Conservation (phyloP, 2,797 vertebrate genomes). For the Leptoclinus maculatus region DNA sequence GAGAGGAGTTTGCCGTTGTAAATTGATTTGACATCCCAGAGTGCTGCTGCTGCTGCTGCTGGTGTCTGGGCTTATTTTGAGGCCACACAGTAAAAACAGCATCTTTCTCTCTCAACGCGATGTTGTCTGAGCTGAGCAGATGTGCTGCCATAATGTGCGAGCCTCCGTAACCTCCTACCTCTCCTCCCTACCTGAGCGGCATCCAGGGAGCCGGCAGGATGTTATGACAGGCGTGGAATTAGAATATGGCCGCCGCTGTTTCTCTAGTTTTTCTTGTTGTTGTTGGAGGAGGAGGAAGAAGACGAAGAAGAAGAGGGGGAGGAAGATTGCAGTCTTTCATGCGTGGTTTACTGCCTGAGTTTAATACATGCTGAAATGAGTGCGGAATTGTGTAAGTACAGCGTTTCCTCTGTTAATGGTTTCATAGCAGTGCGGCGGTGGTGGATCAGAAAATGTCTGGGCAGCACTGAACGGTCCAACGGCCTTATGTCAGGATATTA, state of each 20-base stretch:
- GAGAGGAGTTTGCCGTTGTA: slow-evolving; percentile 7
- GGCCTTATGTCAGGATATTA: slow-evolving; percentile 43
- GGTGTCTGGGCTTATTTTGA: slow-evolving; percentile 18
- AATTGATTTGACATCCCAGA: slow-evolving; percentile 9
- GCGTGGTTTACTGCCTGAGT: slow-evolving; percentile 68
- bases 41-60: not conserved
- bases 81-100: slow-evolving; percentile 3
- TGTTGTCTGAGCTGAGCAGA: slow-evolving; percentile 46
- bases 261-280: slow-evolving; percentile 17
- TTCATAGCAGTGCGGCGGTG: slow-evolving; percentile 32
- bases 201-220: slow-evolving; percentile 47
- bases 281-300: not conserved
- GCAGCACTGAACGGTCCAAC: slow-evolving; percentile 36
- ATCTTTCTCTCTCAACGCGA: not conserved
- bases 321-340: slow-evolving; percentile 49
- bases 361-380: slow-evolving; percentile 63
- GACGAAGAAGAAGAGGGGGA: slow-evolving; percentile 23
- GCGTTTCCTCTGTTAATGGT: slow-evolving; percentile 64
- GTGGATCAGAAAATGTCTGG: slow-evolving; percentile 42
- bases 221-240: slow-evolving; percentile 60
- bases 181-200: slow-evolving; percentile 46
- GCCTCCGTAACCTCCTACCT: slow-evolving; percentile 51
- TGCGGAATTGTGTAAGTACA: slow-evolving; percentile 65
- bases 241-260: slow-evolving; percentile 50
- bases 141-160: slow-evolving; percentile 60